phyloP scores from a whole-genome alignment of 1,140 invertebrate genomes.

The Steinernema feltiae region DNA sequence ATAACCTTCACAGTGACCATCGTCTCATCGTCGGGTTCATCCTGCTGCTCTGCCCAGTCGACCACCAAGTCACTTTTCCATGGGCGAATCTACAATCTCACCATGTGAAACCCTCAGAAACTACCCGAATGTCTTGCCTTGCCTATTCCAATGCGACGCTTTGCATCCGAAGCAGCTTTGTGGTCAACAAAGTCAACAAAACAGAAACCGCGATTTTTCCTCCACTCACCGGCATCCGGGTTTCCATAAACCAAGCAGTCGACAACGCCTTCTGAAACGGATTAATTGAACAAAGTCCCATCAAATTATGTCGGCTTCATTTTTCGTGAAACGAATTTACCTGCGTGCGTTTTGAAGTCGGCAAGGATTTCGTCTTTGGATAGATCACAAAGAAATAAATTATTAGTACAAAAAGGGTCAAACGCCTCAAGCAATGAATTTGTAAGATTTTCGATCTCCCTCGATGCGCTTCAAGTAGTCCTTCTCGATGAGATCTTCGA shows the following conservation, averaged over 20 bases:
- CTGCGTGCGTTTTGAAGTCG: constrained; percentile 97
- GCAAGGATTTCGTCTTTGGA: constrained; percentile 97
- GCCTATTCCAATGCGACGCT: constrained; percentile 75
- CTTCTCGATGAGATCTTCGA: too few relatives aligned
- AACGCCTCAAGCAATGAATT: too few relatives aligned
- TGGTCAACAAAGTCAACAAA: constrained; percentile 99
- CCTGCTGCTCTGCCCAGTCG: constrained; percentile 98
- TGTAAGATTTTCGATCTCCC: too few relatives aligned
- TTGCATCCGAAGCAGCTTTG: constrained; percentile 94
- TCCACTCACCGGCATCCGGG: constrained; percentile 82
- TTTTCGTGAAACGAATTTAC: constrained; percentile 70
- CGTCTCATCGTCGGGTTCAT: constrained; percentile 94
- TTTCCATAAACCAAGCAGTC: constrained; percentile 99
- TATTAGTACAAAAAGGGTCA: too few relatives aligned
- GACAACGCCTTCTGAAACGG: constrained; percentile 77
- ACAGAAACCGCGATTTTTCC: constrained; percentile 98
- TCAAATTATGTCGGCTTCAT: constrained; percentile 1
- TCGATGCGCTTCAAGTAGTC: too few relatives aligned
- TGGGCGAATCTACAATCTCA: constrained; percentile 59
- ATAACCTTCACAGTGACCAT: constrained; percentile 98
- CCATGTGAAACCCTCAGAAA: neutral
- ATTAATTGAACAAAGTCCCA: constrained; percentile 7
- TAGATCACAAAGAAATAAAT: too few relatives aligned
- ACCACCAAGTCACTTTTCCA: constrained; percentile 99
- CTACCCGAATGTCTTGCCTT: constrained; percentile 24